Percentiles rank a stretch among this genome's conserved stretches.
Conservation (phyloP, 2,113 vertebrate species). For the Megalops atlanticus region DNA sequence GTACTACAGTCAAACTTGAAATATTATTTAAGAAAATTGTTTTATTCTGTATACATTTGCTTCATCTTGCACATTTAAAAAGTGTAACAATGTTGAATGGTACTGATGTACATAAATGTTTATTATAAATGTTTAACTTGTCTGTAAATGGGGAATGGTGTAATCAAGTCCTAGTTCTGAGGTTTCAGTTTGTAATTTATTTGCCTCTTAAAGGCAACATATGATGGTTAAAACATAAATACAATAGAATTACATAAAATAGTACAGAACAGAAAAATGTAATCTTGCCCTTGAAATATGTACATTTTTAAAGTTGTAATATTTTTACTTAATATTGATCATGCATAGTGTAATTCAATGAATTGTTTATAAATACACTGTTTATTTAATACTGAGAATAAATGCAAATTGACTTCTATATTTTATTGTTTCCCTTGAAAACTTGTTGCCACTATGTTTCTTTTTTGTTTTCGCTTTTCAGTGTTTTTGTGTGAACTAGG, state of each 20-base stretch:
- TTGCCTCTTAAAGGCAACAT: conserved; percentile 78
- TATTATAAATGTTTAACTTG: conserved; percentile 49
- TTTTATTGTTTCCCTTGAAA: conserved; percentile 10
- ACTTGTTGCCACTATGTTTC: background rate
- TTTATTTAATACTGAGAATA: conserved; percentile 98
- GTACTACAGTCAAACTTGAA: conserved; percentile 77
- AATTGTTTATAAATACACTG: conserved; percentile 94
- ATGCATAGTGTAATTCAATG: conserved; percentile 96
- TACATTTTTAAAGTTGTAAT: conserved; percentile 93
- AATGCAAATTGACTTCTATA: conserved; percentile 77
- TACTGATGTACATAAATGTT: conserved; percentile 78
- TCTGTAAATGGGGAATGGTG: conserved; percentile 79
- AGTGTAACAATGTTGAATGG: conserved; percentile 78
- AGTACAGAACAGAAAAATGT: conserved; percentile 69
- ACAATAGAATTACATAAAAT: conserved; percentile 57
- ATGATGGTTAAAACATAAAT: conserved; percentile 68
- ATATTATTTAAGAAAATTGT: conserved; percentile 74
- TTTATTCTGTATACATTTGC: conserved; percentile 79
- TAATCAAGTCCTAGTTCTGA: conserved; percentile 72
- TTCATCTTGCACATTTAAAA: conserved; percentile 82
- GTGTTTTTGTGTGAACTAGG: background rate
- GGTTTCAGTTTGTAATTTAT: conserved; percentile 82
- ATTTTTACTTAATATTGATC: conserved; percentile 99
- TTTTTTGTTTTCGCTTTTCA: background rate
- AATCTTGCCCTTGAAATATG: conserved; percentile 86